Percentiles rank a stretch among this genome's conserved stretches.
Conservation (phyloP, 1,140 invertebrate species). For the Ostrea denselamellosa region DNA sequence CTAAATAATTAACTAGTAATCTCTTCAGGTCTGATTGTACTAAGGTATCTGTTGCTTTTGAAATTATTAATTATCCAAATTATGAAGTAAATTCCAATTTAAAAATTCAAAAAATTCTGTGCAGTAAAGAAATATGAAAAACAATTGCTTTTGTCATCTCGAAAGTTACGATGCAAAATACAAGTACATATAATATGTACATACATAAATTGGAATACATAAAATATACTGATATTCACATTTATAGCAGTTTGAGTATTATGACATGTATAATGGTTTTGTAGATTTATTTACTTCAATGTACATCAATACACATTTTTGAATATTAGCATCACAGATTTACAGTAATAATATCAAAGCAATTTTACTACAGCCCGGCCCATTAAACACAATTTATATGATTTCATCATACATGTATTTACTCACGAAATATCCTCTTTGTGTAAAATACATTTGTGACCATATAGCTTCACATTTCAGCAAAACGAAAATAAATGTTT, state of each 20-base stretch:
- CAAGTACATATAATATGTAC: background rate
- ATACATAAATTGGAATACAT: background rate
- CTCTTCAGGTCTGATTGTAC: constrained; percentile 10
- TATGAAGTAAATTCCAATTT: background rate
- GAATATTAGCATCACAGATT: constrained; percentile 23
- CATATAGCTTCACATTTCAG: background rate
- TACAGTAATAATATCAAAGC: constrained; percentile 15
- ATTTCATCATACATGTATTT: background rate
- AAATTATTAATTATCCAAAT: background rate
- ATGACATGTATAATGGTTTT: constrained; percentile 34
- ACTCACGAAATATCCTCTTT: background rate
- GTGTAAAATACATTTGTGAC: background rate
- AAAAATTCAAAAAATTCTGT: too few relatives aligned
- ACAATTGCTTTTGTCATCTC: background rate
- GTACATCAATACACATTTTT: background rate
- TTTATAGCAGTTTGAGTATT: constrained; percentile 23
- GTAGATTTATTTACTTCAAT: constrained; percentile 11
- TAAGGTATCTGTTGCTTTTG: background rate
- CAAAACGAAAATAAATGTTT: constrained; percentile 6
- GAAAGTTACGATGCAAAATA: background rate
- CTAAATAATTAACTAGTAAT: background rate
- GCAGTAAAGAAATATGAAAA: background rate
- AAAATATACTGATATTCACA: background rate
- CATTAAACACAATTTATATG: background rate
- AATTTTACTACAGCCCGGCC: background rate